These are phyloP conservation scores for Lordiphosa stackelbergi DNA, from an alignment of 1,140 invertebrate genomes.

Conservation along the genomic window DNA sequence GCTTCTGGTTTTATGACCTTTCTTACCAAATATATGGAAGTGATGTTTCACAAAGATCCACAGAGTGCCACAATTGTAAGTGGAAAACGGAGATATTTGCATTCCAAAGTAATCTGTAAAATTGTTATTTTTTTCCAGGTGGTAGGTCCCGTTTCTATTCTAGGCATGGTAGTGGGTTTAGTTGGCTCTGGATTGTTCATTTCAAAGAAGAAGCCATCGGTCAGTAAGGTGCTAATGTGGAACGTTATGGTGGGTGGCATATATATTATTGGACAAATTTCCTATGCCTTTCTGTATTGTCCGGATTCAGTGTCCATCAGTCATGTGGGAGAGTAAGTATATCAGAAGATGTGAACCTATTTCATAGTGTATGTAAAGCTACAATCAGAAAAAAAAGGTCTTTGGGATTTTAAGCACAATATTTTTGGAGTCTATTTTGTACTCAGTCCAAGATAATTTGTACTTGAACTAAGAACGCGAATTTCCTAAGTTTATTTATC, in stretches of 20 bases:
- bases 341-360: neutral
- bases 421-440: too few species aligned
- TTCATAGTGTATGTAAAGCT: too few species aligned
- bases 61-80: constrained; percentile 80
- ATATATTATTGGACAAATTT: constrained; percentile 78
- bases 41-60: constrained; percentile 82
- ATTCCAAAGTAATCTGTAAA: constrained; percentile 73
- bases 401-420: too few species aligned
- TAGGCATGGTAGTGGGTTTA: constrained; percentile 82
- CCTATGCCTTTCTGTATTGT: constrained; percentile 81
- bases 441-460: too few species aligned
- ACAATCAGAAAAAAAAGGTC: neutral
- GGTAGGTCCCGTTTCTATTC: constrained; percentile 80
- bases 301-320: constrained; percentile 48
- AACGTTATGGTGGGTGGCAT: constrained; percentile 81
- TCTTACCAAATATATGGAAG: constrained; percentile 85
- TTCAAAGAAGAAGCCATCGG: constrained; percentile 81
- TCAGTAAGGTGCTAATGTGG: constrained; percentile 81
- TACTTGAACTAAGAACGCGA: too few species aligned
- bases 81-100: constrained; percentile 57
- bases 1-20: constrained; percentile 84
- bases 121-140: constrained; percentile 41
- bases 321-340: constrained; percentile 55
- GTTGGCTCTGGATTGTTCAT: constrained; percentile 81
- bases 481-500: too few species aligned